Conservation (phyloP, 2,888 invertebrate species). For the Mesochorus sp. region DNA sequence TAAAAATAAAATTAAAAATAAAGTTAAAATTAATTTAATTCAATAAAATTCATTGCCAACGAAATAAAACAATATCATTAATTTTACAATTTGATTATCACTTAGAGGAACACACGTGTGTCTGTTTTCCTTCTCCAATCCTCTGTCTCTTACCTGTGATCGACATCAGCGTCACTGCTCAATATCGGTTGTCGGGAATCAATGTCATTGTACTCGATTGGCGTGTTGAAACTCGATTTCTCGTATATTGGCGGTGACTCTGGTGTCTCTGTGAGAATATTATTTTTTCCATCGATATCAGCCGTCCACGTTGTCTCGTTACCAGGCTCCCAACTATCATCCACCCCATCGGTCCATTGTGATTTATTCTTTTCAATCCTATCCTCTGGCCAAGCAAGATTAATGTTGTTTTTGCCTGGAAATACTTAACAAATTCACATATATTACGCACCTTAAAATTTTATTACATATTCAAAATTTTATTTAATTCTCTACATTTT, state of each 20-base stretch:
- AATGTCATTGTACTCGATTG: constrained; percentile 86
- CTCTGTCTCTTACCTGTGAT: constrained; percentile 75
- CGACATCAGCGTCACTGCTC: constrained; percentile 78
- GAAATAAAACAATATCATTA: too few species aligned
- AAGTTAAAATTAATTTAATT: not conserved
- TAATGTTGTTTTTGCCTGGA: constrained; percentile 76
- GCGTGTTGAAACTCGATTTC: constrained; percentile 84
- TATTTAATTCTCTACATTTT: too few species aligned
- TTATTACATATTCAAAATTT: too few species aligned
- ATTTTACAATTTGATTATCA: not conserved
- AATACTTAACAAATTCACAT: constrained; percentile 44
- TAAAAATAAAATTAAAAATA: too few species aligned
- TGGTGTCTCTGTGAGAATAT: constrained; percentile 84
- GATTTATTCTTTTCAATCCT: constrained; percentile 72
- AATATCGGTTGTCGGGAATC: constrained; percentile 78
- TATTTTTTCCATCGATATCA: constrained; percentile 69
- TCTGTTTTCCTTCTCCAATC: not conserved
- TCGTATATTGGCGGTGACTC: constrained; percentile 87
- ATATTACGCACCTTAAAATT: constrained; percentile 30
- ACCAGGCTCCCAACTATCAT: constrained; percentile 77
- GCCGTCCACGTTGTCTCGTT: constrained; percentile 75
- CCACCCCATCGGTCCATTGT: constrained; percentile 77
- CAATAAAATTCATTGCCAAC: not conserved
- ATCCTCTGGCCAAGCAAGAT: constrained; percentile 75
- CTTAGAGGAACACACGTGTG: not conserved